A percentile compares a stretch with the other conserved stretches of the same genome.
phyloP scores from a whole-genome alignment of 2,797 vertebrate genomes.

The Podarcis lilfordi region DNA sequence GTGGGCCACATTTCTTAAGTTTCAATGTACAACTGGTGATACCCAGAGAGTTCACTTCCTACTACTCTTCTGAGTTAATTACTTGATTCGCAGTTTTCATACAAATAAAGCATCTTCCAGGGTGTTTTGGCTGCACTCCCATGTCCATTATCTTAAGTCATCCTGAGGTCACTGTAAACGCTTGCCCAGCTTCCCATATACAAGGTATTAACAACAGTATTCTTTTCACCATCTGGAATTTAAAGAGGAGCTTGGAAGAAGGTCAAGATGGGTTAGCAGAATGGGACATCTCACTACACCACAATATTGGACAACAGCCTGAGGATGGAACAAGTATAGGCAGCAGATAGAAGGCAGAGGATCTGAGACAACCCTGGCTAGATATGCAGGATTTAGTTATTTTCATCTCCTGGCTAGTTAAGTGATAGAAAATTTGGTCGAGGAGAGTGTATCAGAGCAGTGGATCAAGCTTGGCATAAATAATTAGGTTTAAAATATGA shows the following conservation, averaged over 20 bases:
- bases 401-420: neutral
- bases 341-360: neutral
- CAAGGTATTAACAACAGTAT: neutral
- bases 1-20: neutral
- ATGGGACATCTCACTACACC: neutral
- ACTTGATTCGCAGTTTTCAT: neutral
- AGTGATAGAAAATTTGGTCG: neutral
- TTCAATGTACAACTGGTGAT: neutral
- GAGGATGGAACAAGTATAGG: neutral
- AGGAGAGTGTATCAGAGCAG: neutral
- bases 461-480: neutral
- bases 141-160: neutral
- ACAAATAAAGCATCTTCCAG: neutral
- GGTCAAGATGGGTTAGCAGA: neutral
- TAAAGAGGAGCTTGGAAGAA: neutral
- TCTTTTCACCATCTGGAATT: neutral
- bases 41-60: neutral
- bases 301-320: neutral
- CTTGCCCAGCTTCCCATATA: neutral
- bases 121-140: neutral
- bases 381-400: neutral
- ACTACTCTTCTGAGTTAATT: neutral
- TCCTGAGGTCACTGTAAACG: neutral
- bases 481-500: neutral
- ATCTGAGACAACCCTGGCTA: too few relatives aligned